Evolutionary conservation across 53 echinoderm and acorn worm species (phyloP), one percentile per base, ranked within the genome.

Genomic region (Holothuria leucospilota): DNA sequence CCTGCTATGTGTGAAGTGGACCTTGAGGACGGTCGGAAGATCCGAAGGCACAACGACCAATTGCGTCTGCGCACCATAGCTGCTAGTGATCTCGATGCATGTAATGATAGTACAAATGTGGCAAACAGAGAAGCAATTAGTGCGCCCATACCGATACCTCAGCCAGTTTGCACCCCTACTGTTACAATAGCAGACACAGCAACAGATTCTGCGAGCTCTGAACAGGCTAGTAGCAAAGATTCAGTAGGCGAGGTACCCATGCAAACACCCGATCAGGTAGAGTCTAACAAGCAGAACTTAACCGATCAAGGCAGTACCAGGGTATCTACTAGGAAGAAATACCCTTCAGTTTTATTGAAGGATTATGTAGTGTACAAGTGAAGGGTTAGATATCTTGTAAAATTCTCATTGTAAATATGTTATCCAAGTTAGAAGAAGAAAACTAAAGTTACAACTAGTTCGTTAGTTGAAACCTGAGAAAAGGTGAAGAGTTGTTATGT

Each of bases 41-140:
- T 91, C 41, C 21, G 91, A 58, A 61, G 91, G 15, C 91, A 87
- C 51, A 30, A 41, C 0, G 91, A 91, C 24, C 91, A 91, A 20
- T 66, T 87, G 24, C 69, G 91, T 56, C 51, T 72, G 15, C 63
- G 66, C 20, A 61, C 23, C 30, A 20, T 15, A 78, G 13, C 28
- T 3, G 4, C 16, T 4, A 42, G 51, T 68, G 69, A 69, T 24
- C 13, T 40, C 40, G 73, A 34, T 18, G 13, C 40, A 67, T 8
- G 8, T n/a, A 72, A 72, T 39, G 13, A 3, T 5, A 38, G n/a
- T 18, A 4, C 73, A 29, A 72, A n/a, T 69, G 69, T 69, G 26
- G 25, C 69, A 7, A 29, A 69, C 29, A 69, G 62, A 62, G 62
- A 62, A 62, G 62, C 62, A 62, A 62, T 62, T 62, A 62, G 62